Evolutionary conservation across 2,888 invertebrate species (phyloP), one percentile per base, ranked within the genome.

Genomic region (Synergus laeviventris): DNA sequence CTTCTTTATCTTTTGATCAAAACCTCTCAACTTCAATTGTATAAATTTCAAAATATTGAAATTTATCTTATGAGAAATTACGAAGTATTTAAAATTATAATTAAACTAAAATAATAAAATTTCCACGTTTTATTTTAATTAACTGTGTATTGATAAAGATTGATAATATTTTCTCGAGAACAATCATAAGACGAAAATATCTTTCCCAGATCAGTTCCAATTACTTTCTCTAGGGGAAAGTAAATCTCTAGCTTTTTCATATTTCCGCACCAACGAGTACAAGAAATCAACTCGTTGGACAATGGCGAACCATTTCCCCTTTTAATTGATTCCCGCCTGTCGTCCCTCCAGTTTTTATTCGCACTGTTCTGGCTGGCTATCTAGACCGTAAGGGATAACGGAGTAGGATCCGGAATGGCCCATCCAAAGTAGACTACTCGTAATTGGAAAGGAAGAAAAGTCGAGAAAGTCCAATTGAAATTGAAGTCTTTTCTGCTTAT

Each of bases 281-380:
- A 81, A 83, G 78, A 78, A 74, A 64, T 66, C 54, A 79, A 78
- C 75, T 76, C 61, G 56, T 70, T 77, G 79, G 78, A 84, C 84
- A 84, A 82, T 84, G 76, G 76, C 76, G 70, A 77, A 36, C 79
- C 80, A 81, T 81, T 75, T 78, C 77, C 77, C 76, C 75, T 79
- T 80, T 81, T 83, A 82, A 85, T 85, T 85, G 80, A 77, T 79
- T 64, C 74, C 76, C 81, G 60, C 70, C 73, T 54, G 64, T 73
- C 66, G 39, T 39, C 56, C 14, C 56, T 61, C 45, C 56, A 31
- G 24, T 8, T 73, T 75, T 74, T 59, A 73, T 38, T n/a, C 18
- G 24, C 0, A 12, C 45, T 24, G n/a, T 8, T 24, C 66, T 24
- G 42, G 24, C 45, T 24, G 42, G 14, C 42, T 66, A 66, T 66